These are phyloP conservation scores for Dipus sagitta DNA, from an alignment of 2,797 vertebrate genomes.

Conservation along the genomic window DNA sequence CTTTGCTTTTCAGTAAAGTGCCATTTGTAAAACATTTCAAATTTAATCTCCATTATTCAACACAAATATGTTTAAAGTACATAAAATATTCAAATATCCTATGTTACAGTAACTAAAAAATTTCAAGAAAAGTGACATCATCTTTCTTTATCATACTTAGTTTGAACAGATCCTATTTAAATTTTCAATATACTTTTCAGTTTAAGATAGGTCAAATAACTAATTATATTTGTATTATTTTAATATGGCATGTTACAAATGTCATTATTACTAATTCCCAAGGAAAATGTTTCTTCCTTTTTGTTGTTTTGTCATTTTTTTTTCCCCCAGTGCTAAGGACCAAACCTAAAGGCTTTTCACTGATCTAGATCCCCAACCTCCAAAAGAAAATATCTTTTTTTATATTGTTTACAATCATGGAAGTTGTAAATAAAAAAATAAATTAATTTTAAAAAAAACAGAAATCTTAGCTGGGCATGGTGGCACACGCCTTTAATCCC, in stretches of 20 bases:
- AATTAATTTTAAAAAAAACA: too few relatives aligned
- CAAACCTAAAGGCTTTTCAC: too few relatives aligned
- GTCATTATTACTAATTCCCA: conserved; percentile 1
- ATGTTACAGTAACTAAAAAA: conserved; percentile 39
- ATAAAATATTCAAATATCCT: background rate
- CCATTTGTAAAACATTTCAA: conserved; percentile 13
- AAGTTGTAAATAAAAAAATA: too few relatives aligned
- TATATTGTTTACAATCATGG: too few relatives aligned
- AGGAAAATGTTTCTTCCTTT: background rate
- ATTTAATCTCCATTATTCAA: background rate
- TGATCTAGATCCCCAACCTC: too few relatives aligned
- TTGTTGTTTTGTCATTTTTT: too few relatives aligned
- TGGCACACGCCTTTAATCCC: too few relatives aligned
- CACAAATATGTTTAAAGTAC: conserved; percentile 13
- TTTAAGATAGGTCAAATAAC: background rate
- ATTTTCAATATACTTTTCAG: background rate
- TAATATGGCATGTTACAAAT: conserved; percentile 15
- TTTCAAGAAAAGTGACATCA: background rate
- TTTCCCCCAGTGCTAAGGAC: too few relatives aligned
- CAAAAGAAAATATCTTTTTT: too few relatives aligned
- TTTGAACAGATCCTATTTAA: conserved; percentile 35
- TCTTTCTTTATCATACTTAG: conserved; percentile 28
- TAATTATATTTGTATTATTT: conserved; percentile 18
- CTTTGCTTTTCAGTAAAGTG: conserved; percentile 4
- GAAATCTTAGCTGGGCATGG: too few relatives aligned